Percentiles rank a stretch among this genome's conserved stretches.
phyloP scores from a whole-genome alignment of 1,140 invertebrate species.

The Oncopeltus fasciatus region DNA sequence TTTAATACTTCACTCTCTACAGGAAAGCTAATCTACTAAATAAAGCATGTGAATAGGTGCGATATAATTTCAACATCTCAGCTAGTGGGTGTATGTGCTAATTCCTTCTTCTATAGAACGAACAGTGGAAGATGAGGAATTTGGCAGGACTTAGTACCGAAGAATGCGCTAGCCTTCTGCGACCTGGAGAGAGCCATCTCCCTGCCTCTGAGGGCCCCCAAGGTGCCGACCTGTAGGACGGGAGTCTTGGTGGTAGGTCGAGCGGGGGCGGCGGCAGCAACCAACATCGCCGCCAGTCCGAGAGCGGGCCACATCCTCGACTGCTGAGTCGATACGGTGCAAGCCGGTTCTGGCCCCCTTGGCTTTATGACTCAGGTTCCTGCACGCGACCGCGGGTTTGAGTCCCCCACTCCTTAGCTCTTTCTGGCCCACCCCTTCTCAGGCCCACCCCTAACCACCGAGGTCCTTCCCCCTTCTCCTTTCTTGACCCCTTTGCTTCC shows the following conservation, averaged over 20 bases:
- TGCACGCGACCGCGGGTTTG: not conserved
- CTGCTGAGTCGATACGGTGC: conserved; percentile 11
- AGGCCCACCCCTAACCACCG: not conserved
- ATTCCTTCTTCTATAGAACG: too few species aligned
- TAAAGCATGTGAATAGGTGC: too few species aligned
- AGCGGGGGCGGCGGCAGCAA: not conserved
- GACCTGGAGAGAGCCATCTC: not conserved
- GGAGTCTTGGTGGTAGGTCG: not conserved
- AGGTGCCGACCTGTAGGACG: not conserved
- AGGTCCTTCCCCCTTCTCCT: too few species aligned
- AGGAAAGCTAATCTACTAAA: too few species aligned
- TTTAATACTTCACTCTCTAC: too few species aligned
- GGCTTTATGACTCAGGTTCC: not conserved
- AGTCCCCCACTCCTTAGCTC: not conserved
- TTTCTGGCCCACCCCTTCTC: not conserved
- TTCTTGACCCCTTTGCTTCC: too few species aligned
- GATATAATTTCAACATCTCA: too few species aligned
- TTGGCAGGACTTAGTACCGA: too few species aligned
- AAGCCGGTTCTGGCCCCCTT: conserved; percentile 1
- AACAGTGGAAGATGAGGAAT: too few species aligned
- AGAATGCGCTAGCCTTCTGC: not conserved
- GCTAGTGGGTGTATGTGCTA: too few species aligned
- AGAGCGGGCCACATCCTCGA: conserved; percentile 6
- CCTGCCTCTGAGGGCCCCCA: not conserved
- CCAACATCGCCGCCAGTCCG: not conserved